A percentile compares a stretch with the other conserved stretches of the same genome.
Evolutionary conservation across 2,113 vertebrate species (phyloP).

Genomic region (Corythaeola cristata): DNA sequence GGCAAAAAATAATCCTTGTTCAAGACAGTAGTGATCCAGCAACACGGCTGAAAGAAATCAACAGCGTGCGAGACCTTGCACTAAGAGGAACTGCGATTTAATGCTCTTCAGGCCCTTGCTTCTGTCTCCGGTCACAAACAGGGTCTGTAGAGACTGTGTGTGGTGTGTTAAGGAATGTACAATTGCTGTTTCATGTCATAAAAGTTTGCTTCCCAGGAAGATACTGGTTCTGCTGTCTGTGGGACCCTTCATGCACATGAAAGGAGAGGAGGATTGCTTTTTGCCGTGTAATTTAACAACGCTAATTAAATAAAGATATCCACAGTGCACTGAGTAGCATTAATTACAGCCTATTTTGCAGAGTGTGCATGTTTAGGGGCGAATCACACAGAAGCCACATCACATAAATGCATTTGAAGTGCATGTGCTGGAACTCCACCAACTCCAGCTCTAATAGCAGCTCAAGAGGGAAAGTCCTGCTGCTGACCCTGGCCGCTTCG

Average conservation of each 20-base stretch:
- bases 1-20: background rate
- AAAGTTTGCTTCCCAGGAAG: conserved; percentile 6
- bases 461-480: background rate
- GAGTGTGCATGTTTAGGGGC: background rate
- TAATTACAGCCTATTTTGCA: conserved; percentile 36
- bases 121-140: background rate
- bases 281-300: background rate
- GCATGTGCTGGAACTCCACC: background rate
- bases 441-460: background rate
- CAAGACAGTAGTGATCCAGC: background rate
- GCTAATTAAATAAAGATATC: conserved; percentile 33
- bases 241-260: background rate
- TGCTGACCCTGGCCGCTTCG: background rate
- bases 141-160: background rate
- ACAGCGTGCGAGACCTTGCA: background rate
- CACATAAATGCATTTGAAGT: background rate
- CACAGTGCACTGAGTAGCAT: background rate
- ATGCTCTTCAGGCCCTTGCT: background rate
- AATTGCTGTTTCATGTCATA: background rate
- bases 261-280: background rate
- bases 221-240: background rate
- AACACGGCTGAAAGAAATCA: background rate
- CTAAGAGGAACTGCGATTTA: background rate
- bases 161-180: background rate
- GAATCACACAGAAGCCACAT: conserved; percentile 2